Evolutionary conservation across 2,888 invertebrate species (phyloP).

Genomic region (Melieria crassipennis): DNA sequence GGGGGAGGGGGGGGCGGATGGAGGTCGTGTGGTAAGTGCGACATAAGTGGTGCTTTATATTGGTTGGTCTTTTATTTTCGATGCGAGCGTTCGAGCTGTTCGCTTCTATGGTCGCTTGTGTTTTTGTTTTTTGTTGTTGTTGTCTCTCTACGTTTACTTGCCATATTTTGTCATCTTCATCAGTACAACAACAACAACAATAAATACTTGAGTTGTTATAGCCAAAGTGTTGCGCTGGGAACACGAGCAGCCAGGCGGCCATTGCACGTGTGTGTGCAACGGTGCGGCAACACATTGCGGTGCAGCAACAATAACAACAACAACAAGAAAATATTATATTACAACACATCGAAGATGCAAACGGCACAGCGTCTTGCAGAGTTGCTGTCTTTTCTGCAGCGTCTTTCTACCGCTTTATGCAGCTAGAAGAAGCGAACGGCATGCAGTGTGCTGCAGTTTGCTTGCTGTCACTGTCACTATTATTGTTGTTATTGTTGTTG

Average conservation of each 20-base stretch:
- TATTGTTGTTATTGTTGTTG: constrained; percentile 20
- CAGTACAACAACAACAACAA: too few relatives aligned
- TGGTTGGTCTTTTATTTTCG: constrained; percentile 14
- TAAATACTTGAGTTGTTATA: too few relatives aligned
- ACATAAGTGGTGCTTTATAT: constrained; percentile 39
- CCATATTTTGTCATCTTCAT: too few relatives aligned
- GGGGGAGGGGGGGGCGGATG: too few relatives aligned
- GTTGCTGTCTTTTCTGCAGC: too few relatives aligned
- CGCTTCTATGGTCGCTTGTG: too few relatives aligned
- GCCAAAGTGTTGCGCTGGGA: too few relatives aligned
- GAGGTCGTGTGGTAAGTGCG: constrained; percentile 29
- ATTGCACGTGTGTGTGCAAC: constrained; percentile 17
- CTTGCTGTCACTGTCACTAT: background rate
- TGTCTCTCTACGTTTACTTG: too few relatives aligned
- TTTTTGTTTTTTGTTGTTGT: too few relatives aligned
- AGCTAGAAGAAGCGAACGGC: constrained; percentile 1
- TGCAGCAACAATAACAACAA: constrained; percentile 18
- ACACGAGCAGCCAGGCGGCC: too few relatives aligned
- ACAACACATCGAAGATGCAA: constrained; percentile 10
- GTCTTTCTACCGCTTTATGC: background rate
- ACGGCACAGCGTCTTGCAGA: constrained; percentile 11
- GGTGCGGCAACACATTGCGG: background rate
- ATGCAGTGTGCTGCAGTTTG: constrained; percentile 10
- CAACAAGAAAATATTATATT: constrained; percentile 16
- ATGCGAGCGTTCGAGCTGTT: constrained; percentile 27